A percentile compares a stretch with the other conserved stretches of the same genome.
Evolutionary conservation across 1,140 invertebrate genomes (phyloP).

Genomic region (Drosophila athabasca): DNA sequence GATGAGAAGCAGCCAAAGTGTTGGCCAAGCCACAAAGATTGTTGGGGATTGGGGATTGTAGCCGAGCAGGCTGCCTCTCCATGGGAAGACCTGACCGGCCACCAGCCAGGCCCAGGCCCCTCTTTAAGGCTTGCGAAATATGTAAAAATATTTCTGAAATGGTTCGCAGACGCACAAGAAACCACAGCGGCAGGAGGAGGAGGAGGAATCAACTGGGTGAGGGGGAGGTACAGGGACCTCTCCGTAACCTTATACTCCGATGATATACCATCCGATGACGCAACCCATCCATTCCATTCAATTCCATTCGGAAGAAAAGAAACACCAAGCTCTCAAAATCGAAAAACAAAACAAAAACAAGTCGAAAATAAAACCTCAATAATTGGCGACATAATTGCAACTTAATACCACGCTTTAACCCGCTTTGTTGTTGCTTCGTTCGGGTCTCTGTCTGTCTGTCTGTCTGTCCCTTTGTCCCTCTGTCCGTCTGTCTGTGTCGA

Average conservation of each 20-base stretch:
- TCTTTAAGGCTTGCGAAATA: conserved; percentile 55
- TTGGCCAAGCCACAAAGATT: conserved; percentile 32
- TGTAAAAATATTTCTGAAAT: conserved; percentile 78
- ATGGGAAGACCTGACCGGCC: conserved; percentile 4
- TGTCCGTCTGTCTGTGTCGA: conserved; percentile 1
- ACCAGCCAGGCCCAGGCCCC: conserved; percentile 11
- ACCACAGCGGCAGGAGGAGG: conserved; percentile 27
- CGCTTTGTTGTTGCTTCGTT: conserved; percentile 25
- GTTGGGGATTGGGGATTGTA: conserved; percentile 63
- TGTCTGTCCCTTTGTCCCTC: no score
- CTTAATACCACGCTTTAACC: conserved; percentile 79
- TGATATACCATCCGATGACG: conserved; percentile 31
- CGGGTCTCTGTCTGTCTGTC: no score
- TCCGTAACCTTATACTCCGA: conserved; percentile 59
- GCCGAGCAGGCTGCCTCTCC: conserved; percentile 62
- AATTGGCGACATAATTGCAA: conserved; percentile 82
- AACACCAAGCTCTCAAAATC: neutral
- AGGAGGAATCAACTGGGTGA: conserved; percentile 33
- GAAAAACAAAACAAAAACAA: conserved; percentile 63
- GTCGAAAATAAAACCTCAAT: conserved; percentile 79
- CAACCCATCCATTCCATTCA: conserved; percentile 48
- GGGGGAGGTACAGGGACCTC: neutral
- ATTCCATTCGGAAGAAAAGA: conserved; percentile 22
- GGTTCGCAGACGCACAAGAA: conserved; percentile 59
- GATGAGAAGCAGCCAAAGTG: conserved; percentile 63